Base-by-base conservation (phyloP, 1,140 invertebrate genomes). In the Drosophila auraria region DNA sequence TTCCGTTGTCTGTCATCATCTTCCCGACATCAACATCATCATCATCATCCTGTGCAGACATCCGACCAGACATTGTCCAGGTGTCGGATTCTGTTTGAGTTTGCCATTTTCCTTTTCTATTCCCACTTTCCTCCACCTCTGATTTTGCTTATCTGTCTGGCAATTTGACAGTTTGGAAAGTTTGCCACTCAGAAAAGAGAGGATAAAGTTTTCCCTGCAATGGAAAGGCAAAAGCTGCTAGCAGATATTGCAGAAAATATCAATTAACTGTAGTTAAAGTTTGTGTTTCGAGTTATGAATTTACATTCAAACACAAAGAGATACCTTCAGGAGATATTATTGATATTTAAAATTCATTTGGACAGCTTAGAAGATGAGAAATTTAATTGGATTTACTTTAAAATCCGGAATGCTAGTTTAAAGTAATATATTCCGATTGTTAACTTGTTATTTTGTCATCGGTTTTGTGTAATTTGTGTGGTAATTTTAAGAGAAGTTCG, bases 91-190 rank as follows among this genome's bases (percentile, higher is more conserved):
- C 56, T 73, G 40, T 60, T 73, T 72, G 70, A 58, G 66, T 71
- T 50, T 66, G 25, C 54, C 70, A 71, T 71, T 50, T 72, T 25
- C 50, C 40, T 9, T 12, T 27, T 25, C 12, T 23, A 36, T 15
- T 4, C n/a, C 15, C 17, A 2, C 38, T 5, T 11, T 47, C 12
- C 14, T 15, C 15, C 56, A 14, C 27, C 20, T n/a, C 8, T 25
- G 23, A 11, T 30, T 42, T 59, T 71, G 15, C 68, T 73, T 73
- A 73, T 71, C 70, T 71, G 66, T 60, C 53, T 59, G 66, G 70
- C 70, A 72, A 73, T 73, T 72, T 74, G 68, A 74, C 71, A 73
- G 70, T 73, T 64, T 60, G 68, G 38, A 74, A 73, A 74, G 54
- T 73, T 73, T 60, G 54, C 56, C 71, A 73, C 65, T 70, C 70